A percentile compares a stretch with the other conserved stretches of the same genome.
These are phyloP conservation scores for Apogon talboti DNA, from an alignment of 2,797 vertebrate species.

Conservation along the genomic window DNA sequence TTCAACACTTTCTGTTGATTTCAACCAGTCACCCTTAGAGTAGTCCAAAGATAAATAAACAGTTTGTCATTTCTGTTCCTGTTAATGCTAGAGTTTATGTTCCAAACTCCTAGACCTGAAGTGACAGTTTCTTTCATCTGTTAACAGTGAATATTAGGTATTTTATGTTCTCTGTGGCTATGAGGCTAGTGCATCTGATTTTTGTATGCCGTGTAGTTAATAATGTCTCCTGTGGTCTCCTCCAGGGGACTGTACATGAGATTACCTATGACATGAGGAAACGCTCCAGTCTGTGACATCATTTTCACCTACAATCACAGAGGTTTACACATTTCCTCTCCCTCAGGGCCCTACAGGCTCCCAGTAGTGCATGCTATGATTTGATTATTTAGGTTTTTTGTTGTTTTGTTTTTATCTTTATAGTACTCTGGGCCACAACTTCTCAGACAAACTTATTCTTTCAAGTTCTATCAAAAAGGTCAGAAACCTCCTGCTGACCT, in stretches of 20 bases:
- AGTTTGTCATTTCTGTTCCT: conserved; percentile 7
- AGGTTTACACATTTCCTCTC: conserved; percentile 15
- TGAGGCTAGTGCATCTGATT: neutral
- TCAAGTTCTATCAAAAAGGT: conserved; percentile 3
- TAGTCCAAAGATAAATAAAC: conserved; percentile 14
- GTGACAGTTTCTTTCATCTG: conserved; percentile 7
- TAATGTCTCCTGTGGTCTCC: conserved; percentile 24
- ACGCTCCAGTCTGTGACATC: conserved; percentile 7
- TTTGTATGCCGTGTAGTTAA: conserved; percentile 24
- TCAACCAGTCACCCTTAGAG: conserved; percentile 11
- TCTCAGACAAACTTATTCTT: conserved; percentile 10
- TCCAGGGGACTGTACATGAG: conserved; percentile 19
- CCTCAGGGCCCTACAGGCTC: neutral
- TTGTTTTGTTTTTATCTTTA: conserved; percentile 25
- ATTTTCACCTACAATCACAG: conserved; percentile 20
- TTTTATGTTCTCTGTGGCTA: conserved; percentile 7
- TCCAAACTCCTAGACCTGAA: conserved; percentile 18
- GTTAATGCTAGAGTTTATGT: conserved; percentile 5
- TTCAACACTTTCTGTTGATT: conserved; percentile 3
- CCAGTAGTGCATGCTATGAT: conserved; percentile 27
- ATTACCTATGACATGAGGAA: conserved; percentile 35
- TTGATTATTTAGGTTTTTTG: neutral
- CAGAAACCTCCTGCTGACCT: neutral
- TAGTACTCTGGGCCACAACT: conserved; percentile 17
- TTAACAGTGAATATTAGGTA: conserved; percentile 20